phyloP scores from a whole-genome alignment of 2,888 invertebrate species.

The Macrosiphum euphorbiae region DNA sequence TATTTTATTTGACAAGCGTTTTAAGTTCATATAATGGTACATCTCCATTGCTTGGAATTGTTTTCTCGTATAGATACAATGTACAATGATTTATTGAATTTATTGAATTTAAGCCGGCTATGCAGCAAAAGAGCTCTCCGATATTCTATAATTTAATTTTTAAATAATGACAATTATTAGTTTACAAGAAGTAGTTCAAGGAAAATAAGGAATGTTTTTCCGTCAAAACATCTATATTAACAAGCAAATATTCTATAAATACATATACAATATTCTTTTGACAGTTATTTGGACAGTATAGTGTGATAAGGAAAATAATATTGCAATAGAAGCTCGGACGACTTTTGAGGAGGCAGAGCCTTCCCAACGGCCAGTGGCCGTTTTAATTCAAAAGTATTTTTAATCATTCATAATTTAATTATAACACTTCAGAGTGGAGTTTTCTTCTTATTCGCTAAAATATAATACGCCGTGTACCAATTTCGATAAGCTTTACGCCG shows the following conservation, averaged over 20 bases:
- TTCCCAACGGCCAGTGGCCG: neutral
- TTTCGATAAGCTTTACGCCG: too few relatives aligned
- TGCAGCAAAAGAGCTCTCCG: neutral
- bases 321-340: neutral
- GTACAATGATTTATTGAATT: neutral
- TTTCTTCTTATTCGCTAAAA: neutral
- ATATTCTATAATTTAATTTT: neutral
- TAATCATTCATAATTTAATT: too few relatives aligned
- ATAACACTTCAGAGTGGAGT: neutral
- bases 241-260: neutral
- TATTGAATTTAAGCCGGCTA: neutral
- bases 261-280: neutral
- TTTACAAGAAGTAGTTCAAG: neutral
- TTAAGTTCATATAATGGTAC: neutral
- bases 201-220: neutral
- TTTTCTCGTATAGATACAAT: neutral
- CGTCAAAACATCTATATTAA: neutral
- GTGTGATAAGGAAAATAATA: neutral
- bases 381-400: neutral
- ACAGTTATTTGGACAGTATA: neutral
- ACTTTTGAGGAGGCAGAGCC: neutral
- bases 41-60: neutral
- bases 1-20: neutral
- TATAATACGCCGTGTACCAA: too few relatives aligned
- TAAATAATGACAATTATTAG: neutral